Evolutionary conservation across 2,113 vertebrate genomes (phyloP).

Genomic region (Osmerus eperlanus): DNA sequence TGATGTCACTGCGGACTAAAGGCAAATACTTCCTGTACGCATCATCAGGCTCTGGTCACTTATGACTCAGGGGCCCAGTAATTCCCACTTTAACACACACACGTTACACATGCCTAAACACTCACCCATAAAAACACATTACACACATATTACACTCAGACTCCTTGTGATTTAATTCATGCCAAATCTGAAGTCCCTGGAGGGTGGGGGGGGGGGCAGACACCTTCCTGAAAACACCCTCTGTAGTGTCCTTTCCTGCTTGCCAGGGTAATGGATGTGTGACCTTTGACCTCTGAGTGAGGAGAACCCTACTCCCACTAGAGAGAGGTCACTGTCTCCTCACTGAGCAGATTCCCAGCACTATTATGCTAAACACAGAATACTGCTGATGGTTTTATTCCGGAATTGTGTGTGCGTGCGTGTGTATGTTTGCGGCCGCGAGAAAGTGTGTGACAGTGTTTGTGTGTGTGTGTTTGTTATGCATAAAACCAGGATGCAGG

Average conservation of each 20-base stretch:
- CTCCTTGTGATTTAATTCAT: slow-evolving; percentile 59
- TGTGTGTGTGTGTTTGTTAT: neutral
- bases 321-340: slow-evolving; percentile 52
- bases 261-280: slow-evolving; percentile 51
- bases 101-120: slow-evolving; percentile 8
- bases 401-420: neutral
- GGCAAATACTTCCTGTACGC: slow-evolving; percentile 18
- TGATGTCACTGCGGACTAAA: neutral
- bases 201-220: neutral
- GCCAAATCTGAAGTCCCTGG: slow-evolving; percentile 10
- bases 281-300: slow-evolving; percentile 62
- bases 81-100: slow-evolving; percentile 21
- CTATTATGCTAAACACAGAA: slow-evolving; percentile 40
- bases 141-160: slow-evolving; percentile 46
- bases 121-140: slow-evolving; percentile 1
- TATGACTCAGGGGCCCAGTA: slow-evolving; percentile 28
- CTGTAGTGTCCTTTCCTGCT: slow-evolving; percentile 38
- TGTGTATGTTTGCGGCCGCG: neutral
- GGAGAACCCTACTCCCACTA: slow-evolving; percentile 50
- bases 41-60: slow-evolving; percentile 13
- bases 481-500: no score
- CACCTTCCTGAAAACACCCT: slow-evolving; percentile 32
- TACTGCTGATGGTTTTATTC: slow-evolving; percentile 1
- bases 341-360: slow-evolving; percentile 46
- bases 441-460: neutral